Conservation (phyloP, 53 echinoderm and acorn worm genomes). For the Holothuria scabra region DNA sequence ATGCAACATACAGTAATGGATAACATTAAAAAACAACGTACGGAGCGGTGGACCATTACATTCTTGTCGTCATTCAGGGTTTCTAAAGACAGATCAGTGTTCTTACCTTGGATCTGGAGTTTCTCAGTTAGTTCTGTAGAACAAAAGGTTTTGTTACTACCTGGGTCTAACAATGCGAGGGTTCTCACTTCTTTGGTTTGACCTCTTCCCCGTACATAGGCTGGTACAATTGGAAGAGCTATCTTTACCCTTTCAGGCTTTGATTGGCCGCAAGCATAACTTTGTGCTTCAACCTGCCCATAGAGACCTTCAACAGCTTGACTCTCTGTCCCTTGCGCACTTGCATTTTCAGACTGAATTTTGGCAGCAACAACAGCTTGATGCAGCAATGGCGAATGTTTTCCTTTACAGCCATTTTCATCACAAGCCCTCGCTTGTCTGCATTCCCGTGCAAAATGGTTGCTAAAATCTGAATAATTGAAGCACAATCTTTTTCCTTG, state of each 20-base stretch:
- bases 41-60: no score
- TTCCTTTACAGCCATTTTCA: constrained; percentile 16
- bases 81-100: constrained; percentile 42
- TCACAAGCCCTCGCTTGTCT: constrained; percentile 29
- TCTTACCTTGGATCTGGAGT: constrained; percentile 33
- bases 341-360: no score
- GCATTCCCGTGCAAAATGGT: constrained; percentile 34
- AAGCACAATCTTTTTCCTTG: constrained; percentile 51
- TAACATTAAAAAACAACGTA: no score
- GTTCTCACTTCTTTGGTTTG: constrained; percentile 39
- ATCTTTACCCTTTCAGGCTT: background rate
- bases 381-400: constrained; percentile 36
- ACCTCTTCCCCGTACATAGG: constrained; percentile 49
- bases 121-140: constrained; percentile 7
- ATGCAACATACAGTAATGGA: no score
- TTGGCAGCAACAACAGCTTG: constrained; percentile 13
- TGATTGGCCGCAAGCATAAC: constrained; percentile 41
- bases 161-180: constrained; percentile 52
- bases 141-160: constrained; percentile 49
- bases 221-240: constrained; percentile 43
- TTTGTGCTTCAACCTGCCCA: constrained; percentile 30
- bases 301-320: background rate
- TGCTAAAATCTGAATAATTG: constrained; percentile 49
- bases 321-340: no score
- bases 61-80: constrained; percentile 41